These are phyloP conservation scores for Cynoglossus semilaevis DNA, from an alignment of 2,113 vertebrate genomes.

Conservation along the genomic window DNA sequence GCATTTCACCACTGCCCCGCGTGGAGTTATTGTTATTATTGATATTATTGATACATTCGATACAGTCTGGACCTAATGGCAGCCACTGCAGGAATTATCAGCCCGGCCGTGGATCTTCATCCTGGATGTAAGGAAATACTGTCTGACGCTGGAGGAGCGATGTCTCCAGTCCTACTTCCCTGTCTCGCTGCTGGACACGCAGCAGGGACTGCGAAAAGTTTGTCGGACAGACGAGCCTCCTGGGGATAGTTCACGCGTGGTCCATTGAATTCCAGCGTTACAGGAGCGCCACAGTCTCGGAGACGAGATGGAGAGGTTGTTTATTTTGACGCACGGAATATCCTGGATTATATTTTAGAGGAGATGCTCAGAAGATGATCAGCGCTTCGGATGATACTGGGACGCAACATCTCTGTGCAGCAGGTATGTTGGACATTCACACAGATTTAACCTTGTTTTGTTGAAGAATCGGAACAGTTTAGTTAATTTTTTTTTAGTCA, in stretches of 20 bases:
- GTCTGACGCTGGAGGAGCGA: slow-evolving; percentile 11
- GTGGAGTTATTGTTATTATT: slow-evolving; percentile 37
- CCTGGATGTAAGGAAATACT: slow-evolving; percentile 12
- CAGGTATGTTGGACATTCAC: slow-evolving; percentile 53
- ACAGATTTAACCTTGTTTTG: too few species aligned
- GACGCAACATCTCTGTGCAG: slow-evolving; percentile 8
- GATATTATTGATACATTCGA: not conserved
- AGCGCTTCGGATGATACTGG: slow-evolving; percentile 28
- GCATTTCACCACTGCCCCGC: slow-evolving; percentile 15
- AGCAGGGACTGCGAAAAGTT: not conserved
- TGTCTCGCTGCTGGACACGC: slow-evolving; percentile 33
- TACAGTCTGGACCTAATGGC: not conserved
- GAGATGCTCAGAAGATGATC: slow-evolving; percentile 26
- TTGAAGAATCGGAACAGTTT: too few species aligned
- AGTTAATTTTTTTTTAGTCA: too few species aligned
- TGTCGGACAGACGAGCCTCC: slow-evolving; percentile 28
- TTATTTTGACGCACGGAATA: slow-evolving; percentile 32
- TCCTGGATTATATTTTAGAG: slow-evolving; percentile 33
- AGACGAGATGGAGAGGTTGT: not conserved
- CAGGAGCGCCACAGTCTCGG: not conserved
- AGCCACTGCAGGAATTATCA: slow-evolving; percentile 27
- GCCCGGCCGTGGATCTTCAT: not conserved
- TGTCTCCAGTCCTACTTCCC: not conserved
- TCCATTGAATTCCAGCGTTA: slow-evolving; percentile 8
- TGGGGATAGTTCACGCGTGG: slow-evolving; percentile 38